phyloP scores from a whole-genome alignment of 2,797 vertebrate genomes.

The Chaetophractus vellerosus region DNA sequence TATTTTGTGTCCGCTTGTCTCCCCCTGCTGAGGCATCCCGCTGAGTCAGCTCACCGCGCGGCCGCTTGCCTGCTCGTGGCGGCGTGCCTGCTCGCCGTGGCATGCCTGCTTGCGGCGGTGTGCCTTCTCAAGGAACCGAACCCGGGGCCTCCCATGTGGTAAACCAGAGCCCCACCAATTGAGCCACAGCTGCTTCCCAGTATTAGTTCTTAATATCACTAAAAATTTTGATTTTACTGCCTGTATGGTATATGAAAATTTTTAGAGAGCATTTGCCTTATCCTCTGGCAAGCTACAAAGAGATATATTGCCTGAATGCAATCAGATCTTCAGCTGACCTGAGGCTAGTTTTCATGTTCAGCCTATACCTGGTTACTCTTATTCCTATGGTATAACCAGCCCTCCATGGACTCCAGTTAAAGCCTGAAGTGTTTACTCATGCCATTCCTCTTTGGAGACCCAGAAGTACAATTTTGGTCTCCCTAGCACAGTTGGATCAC shows the following conservation, averaged over 20 bases:
- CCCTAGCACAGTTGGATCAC: neutral
- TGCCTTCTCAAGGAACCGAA: too few relatives aligned
- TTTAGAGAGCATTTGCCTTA: neutral
- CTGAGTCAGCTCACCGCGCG: too few relatives aligned
- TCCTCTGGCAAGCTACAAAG: neutral
- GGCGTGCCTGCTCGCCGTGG: too few relatives aligned
- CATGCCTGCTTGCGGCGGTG: too few relatives aligned
- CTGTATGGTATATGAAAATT: neutral
- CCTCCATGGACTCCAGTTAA: neutral
- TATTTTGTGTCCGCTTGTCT: too few relatives aligned
- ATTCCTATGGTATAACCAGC: accelerated
- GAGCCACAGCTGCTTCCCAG: too few relatives aligned
- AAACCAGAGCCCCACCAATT: too few relatives aligned
- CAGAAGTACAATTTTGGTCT: neutral
- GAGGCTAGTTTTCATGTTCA: neutral
- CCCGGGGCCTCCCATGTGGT: too few relatives aligned
- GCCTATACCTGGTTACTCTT: neutral
- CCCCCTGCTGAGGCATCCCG: too few relatives aligned
- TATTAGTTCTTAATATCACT: neutral
- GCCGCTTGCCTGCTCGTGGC: too few relatives aligned
- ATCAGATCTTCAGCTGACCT: neutral
- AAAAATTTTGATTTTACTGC: neutral
- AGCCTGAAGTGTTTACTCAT: neutral
- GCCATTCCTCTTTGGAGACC: neutral
- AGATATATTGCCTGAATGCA: neutral